Evolutionary conservation across 1,140 invertebrate species (phyloP).

Genomic region (Luehdorfia chinensis): DNA sequence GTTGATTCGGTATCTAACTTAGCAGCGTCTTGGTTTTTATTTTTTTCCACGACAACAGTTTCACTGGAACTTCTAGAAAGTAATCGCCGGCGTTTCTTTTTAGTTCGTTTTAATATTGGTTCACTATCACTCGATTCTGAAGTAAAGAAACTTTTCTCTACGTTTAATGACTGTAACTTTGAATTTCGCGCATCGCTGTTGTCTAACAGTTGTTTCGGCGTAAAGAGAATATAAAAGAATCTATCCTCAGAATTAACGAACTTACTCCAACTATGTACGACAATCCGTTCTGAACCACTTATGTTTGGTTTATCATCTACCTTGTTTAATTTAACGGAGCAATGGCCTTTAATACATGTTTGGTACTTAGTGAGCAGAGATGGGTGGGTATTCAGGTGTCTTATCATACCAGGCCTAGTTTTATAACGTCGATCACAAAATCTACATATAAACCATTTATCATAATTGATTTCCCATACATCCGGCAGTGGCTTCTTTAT

Average conservation of each 20-base stretch:
- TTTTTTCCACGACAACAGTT: constrained; percentile 40
- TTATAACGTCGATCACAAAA: constrained; percentile 34
- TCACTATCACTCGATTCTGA: constrained; percentile 35
- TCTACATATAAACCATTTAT: constrained; percentile 40
- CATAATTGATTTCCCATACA: constrained; percentile 31
- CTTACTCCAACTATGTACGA: constrained; percentile 35
- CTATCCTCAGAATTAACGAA: constrained; percentile 33
- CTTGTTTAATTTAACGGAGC: constrained; percentile 38
- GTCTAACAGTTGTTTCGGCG: constrained; percentile 14
- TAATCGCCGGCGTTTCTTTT: constrained; percentile 34
- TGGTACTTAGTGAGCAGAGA: constrained; percentile 22
- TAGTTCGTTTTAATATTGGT: constrained; percentile 14
- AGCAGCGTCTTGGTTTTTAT: constrained; percentile 12
- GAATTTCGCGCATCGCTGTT: no score
- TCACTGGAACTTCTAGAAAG: constrained; percentile 50
- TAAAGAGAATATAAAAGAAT: constrained; percentile 36
- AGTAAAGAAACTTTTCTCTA: no score
- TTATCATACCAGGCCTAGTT: constrained; percentile 23
- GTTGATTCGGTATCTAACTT: constrained; percentile 16
- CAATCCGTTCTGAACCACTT: constrained; percentile 29
- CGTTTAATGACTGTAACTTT: no score
- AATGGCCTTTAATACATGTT: constrained; percentile 31
- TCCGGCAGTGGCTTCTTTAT: constrained; percentile 3
- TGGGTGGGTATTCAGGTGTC: constrained; percentile 28
- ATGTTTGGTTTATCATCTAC: constrained; percentile 43